These are phyloP conservation scores for Megalonaias nervosa DNA, from an alignment of 1,140 invertebrate genomes.

Conservation along the genomic window DNA sequence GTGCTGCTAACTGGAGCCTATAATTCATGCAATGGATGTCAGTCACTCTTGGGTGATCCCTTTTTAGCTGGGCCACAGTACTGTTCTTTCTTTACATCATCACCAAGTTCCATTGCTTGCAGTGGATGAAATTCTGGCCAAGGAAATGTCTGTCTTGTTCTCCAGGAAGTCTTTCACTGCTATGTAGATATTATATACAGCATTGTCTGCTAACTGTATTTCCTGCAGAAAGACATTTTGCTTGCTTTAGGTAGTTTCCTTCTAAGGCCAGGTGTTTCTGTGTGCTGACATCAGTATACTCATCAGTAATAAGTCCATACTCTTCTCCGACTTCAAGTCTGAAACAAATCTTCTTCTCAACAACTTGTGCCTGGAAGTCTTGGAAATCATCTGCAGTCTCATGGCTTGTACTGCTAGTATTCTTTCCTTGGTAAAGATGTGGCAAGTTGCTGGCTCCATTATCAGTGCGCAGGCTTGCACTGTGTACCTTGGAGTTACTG, in stretches of 20 bases:
- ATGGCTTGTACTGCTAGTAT: background rate
- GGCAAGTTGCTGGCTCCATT: too few species aligned
- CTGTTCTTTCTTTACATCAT: conserved; percentile 29
- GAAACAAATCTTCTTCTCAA: background rate
- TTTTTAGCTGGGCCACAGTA: conserved; percentile 21
- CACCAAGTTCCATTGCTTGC: conserved; percentile 31
- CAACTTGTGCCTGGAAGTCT: background rate
- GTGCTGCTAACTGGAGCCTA: conserved; percentile 21
- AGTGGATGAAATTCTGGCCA: conserved; percentile 8
- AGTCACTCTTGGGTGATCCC: conserved; percentile 16
- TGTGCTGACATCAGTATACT: background rate
- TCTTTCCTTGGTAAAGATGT: too few species aligned
- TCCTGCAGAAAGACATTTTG: conserved; percentile 1
- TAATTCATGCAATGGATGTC: conserved; percentile 33
- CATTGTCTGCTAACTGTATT: conserved; percentile 5
- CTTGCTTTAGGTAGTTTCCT: background rate
- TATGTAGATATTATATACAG: background rate
- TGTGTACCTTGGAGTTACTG: too few species aligned
- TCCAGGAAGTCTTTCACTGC: conserved; percentile 2
- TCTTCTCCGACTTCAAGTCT: background rate
- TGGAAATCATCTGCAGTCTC: background rate
- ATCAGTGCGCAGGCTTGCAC: too few species aligned
- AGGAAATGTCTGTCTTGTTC: background rate
- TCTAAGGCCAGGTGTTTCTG: background rate
- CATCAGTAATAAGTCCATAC: background rate